phyloP scores from a whole-genome alignment of 2,797 vertebrate species.

The Neosilurus mollespiculum region DNA sequence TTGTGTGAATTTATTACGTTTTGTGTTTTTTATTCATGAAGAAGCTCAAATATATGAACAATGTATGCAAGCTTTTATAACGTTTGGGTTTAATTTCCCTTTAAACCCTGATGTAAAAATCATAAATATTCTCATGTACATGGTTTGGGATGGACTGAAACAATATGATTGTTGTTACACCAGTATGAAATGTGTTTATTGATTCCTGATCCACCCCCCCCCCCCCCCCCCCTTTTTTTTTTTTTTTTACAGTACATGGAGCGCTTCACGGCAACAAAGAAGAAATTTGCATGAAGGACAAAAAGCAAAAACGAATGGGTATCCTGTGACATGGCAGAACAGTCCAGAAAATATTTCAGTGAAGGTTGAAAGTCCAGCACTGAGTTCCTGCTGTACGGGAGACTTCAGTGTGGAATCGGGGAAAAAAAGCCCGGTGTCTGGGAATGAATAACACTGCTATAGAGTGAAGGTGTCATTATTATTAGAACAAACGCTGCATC shows the following conservation, averaged over 20 bases:
- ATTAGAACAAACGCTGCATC: background rate
- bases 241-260: conserved; percentile 87
- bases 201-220: background rate
- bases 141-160: background rate
- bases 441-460: background rate
- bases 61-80: too few relatives aligned
- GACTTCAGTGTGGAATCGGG: background rate
- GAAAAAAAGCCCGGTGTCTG: background rate
- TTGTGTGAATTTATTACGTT: too few relatives aligned
- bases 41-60: too few relatives aligned
- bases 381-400: background rate
- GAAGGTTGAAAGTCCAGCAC: background rate
- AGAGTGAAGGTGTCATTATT: background rate
- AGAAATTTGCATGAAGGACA: conserved; percentile 88
- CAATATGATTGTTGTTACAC: background rate
- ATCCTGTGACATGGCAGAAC: background rate
- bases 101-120: too few relatives aligned
- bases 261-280: conserved; percentile 94
- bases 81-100: too few relatives aligned
- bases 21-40: too few relatives aligned
- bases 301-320: background rate
- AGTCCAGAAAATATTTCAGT: background rate
- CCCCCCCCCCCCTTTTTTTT: background rate
- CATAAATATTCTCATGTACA: background rate
- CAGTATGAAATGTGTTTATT: background rate